These are phyloP conservation scores for Neoscelio sp. DNA, from an alignment of 2,888 invertebrate species.

Conservation along the genomic window DNA sequence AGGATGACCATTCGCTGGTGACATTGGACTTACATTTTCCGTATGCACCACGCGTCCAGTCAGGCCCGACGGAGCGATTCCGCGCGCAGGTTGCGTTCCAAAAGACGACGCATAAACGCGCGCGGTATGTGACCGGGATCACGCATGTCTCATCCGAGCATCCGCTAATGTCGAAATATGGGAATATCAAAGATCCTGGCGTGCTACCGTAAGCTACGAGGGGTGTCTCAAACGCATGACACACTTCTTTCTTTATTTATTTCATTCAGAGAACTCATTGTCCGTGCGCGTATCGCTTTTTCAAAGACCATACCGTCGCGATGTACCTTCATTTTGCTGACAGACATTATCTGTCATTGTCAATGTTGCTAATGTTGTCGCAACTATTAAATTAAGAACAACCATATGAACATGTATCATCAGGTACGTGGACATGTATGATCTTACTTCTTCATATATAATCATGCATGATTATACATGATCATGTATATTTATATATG, in stretches of 20 bases:
- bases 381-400: too few species aligned
- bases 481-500: too few species aligned
- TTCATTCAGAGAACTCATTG: slow-evolving; percentile 22
- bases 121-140: slow-evolving; percentile 48
- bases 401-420: too few species aligned
- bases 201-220: slow-evolving; percentile 4
- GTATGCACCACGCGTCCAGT: slow-evolving; percentile 75
- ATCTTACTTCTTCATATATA: too few species aligned
- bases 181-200: slow-evolving; percentile 41
- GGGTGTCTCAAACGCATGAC: background rate
- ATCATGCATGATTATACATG: too few species aligned
- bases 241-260: slow-evolving; percentile 19
- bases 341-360: slow-evolving; percentile 2
- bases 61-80: slow-evolving; percentile 62
- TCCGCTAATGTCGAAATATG: slow-evolving; percentile 77
- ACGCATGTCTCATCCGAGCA: slow-evolving; percentile 60
- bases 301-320: too few species aligned
- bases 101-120: slow-evolving; percentile 22
- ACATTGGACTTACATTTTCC: slow-evolving; percentile 79
- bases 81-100: slow-evolving; percentile 26
- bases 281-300: too few species aligned
- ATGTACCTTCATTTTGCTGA: slow-evolving; percentile 4
- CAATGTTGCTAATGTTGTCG: too few species aligned
- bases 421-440: too few species aligned
- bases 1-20: slow-evolving; percentile 69